Percentiles rank a stretch among this genome's conserved stretches.
Conservation (phyloP, 2,113 vertebrate genomes). For the Triplophysa dalaica region DNA sequence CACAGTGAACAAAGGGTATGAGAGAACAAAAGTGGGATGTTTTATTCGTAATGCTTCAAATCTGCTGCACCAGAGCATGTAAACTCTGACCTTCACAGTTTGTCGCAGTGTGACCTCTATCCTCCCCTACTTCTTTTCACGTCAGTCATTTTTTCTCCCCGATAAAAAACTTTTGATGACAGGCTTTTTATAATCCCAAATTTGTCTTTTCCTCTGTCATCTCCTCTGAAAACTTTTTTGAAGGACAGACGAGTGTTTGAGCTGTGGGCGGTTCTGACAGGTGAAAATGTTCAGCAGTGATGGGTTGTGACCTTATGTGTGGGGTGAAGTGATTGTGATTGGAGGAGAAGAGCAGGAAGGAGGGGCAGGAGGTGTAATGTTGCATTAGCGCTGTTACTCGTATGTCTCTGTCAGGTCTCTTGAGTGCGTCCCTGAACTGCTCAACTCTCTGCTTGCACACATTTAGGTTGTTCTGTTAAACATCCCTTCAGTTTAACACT, state of each 20-base stretch:
- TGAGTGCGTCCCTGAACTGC: conserved; percentile 25
- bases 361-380: conserved; percentile 15
- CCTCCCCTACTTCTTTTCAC: not conserved
- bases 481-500: conserved; percentile 58
- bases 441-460: conserved; percentile 48
- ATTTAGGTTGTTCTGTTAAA: conserved; percentile 59
- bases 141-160: not conserved
- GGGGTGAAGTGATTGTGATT: conserved; percentile 33
- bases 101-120: not conserved
- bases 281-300: not conserved
- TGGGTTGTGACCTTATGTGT: not conserved
- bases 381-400: conserved; percentile 18
- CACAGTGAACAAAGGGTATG: not conserved
- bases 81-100: conserved; percentile 9
- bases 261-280: not conserved
- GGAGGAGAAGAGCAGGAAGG: not conserved
- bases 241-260: not conserved
- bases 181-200: not conserved
- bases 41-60: conserved; percentile 5
- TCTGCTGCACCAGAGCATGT: not conserved
- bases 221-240: not conserved
- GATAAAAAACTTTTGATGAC: not conserved
- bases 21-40: not conserved
- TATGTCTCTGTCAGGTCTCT: conserved; percentile 43
- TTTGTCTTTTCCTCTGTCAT: not conserved